Conservation (phyloP, 2,888 invertebrate genomes). For the Galerucella pusilla region DNA sequence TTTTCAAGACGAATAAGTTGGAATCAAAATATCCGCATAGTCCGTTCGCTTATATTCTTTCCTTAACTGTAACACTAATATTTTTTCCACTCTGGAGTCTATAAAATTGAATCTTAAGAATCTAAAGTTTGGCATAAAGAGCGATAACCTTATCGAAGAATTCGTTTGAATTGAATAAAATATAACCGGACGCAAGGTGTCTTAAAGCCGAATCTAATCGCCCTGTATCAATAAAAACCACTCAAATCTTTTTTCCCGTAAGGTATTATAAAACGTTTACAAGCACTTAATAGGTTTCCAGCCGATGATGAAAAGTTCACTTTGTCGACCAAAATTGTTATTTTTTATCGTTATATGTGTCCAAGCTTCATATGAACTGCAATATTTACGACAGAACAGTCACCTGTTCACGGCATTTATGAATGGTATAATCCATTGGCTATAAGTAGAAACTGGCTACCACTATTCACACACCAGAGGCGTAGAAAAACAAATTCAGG, state of each 20-base stretch:
- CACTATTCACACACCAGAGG: constrained; percentile 33
- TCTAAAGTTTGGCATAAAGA: too few species aligned
- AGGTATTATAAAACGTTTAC: constrained; percentile 1
- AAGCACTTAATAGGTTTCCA: constrained; percentile 48
- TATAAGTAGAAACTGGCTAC: constrained; percentile 40
- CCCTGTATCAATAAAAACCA: background rate
- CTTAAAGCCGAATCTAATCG: background rate
- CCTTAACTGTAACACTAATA: too few species aligned
- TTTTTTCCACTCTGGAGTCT: too few species aligned
- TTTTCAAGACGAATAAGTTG: too few species aligned
- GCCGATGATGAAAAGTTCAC: constrained; percentile 55
- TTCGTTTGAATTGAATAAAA: background rate
- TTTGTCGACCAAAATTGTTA: constrained; percentile 57
- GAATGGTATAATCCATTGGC: constrained; percentile 50
- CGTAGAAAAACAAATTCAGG: constrained; percentile 8
- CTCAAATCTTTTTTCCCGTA: constrained; percentile 13
- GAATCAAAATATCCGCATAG: too few species aligned
- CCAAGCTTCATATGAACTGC: constrained; percentile 54
- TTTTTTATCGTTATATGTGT: constrained; percentile 56
- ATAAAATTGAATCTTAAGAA: too few species aligned
- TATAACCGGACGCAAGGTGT: background rate
- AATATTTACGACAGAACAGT: constrained; percentile 54
- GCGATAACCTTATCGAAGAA: too few species aligned
- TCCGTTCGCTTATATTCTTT: too few species aligned
- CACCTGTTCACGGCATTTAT: constrained; percentile 55